Conservation (phyloP, 1,140 invertebrate species). For the Ridgeia piscesae region DNA sequence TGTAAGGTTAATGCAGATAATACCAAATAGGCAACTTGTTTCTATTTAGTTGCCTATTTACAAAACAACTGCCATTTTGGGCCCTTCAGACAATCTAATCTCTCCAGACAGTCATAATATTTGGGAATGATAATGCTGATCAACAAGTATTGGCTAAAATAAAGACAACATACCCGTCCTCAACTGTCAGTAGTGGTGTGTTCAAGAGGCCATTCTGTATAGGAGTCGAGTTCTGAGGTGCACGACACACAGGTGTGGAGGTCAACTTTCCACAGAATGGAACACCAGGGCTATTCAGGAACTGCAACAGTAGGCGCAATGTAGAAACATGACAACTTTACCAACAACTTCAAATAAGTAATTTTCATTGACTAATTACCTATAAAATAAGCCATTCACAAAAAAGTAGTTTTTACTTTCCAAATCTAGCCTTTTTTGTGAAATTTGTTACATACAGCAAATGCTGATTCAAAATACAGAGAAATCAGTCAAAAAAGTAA, state of each 20-base stretch:
- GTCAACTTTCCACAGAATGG: constrained; percentile 54
- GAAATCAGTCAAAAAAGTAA: constrained; percentile 26
- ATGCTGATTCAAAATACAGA: too few species aligned
- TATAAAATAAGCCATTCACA: too few species aligned
- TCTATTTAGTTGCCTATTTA: not conserved
- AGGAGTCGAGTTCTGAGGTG: constrained; percentile 22
- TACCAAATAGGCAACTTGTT: not conserved
- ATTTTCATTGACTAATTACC: too few species aligned
- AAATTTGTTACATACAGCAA: too few species aligned
- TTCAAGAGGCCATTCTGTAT: constrained; percentile 17
- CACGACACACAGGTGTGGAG: constrained; percentile 53
- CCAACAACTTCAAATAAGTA: not conserved
- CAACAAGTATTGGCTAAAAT: not conserved
- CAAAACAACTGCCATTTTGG: not conserved
- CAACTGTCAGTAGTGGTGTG: not conserved
- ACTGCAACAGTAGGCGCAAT: constrained; percentile 56
- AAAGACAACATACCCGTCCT: not conserved
- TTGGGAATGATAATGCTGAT: not conserved
- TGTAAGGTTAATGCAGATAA: not conserved
- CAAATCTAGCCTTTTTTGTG: too few species aligned
- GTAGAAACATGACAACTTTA: constrained; percentile 11
- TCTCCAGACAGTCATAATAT: not conserved
- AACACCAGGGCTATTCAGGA: constrained; percentile 75
- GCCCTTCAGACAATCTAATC: not conserved
- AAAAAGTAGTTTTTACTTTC: too few species aligned